phyloP scores from a whole-genome alignment of 2,113 vertebrate species.

The Bagarius yarrelli region DNA sequence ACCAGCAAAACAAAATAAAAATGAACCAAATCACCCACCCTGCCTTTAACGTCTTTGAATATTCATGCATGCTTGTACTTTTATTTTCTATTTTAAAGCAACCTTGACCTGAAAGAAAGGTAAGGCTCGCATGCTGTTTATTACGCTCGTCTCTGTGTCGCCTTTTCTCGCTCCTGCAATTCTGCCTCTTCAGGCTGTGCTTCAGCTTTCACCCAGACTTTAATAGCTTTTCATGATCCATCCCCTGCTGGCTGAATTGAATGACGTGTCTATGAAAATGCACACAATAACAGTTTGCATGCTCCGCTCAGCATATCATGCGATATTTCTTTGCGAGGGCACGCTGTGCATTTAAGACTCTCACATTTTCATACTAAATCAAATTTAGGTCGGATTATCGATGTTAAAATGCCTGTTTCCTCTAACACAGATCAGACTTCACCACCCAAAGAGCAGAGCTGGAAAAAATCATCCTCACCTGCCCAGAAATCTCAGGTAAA shows the following conservation, averaged over 20 bases:
- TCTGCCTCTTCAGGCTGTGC: neutral
- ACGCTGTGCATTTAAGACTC: neutral
- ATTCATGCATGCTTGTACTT: slow-evolving; percentile 57
- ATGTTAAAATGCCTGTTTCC: neutral
- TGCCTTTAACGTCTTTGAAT: neutral
- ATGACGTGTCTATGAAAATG: neutral
- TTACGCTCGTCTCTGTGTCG: neutral
- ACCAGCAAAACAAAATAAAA: too few species aligned
- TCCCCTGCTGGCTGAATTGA: neutral
- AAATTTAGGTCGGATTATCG: neutral
- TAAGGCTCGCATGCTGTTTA: slow-evolving; percentile 64
- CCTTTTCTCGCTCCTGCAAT: neutral
- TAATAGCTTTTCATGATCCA: neutral
- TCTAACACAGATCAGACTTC: slow-evolving; percentile 82
- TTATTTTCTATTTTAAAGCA: slow-evolving; percentile 71
- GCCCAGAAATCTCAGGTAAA: slow-evolving; percentile 79
- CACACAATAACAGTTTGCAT: neutral
- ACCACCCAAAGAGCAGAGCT: slow-evolving; percentile 73
- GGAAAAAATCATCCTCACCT: slow-evolving; percentile 80
- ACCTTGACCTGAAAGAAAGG: slow-evolving; percentile 82
- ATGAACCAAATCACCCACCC: too few species aligned
- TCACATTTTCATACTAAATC: neutral
- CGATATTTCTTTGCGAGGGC: neutral
- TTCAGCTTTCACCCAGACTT: neutral
- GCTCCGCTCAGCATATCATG: neutral